These are phyloP conservation scores for Labrus mixtus DNA, from an alignment of 2,113 vertebrate genomes.

Conservation along the genomic window DNA sequence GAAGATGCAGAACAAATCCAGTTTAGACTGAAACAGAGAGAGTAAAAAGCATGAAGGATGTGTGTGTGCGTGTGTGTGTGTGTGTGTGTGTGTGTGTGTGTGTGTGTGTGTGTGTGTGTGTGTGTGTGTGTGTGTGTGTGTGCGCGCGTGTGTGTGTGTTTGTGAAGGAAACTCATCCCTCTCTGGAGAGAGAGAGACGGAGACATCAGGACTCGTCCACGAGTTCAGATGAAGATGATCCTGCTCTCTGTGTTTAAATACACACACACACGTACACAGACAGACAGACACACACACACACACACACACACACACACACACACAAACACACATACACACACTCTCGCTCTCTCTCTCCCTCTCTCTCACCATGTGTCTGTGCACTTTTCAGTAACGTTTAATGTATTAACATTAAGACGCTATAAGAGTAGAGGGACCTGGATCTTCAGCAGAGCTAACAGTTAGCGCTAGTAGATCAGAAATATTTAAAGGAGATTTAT, in stretches of 20 bases:
- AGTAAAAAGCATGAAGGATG: neutral
- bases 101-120: conserved; percentile 14
- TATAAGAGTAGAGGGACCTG: no score
- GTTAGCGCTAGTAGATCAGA: no score
- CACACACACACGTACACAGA: neutral
- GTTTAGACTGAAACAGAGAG: conserved; percentile 14
- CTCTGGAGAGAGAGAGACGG: neutral
- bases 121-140: conserved; percentile 19
- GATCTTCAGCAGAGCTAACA: no score
- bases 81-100: conserved; percentile 10
- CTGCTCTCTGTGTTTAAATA: neutral
- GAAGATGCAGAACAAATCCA: conserved; percentile 32
- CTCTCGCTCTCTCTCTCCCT: no score
- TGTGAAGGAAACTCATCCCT: neutral
- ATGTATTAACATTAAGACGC: no score
- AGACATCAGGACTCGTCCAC: neutral
- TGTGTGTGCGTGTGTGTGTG: neutral
- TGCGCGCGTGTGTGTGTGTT: neutral
- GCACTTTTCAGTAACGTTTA: no score
- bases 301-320: no score
- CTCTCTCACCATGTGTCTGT: no score
- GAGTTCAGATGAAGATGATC: neutral
- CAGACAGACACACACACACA: neutral
- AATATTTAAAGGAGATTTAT: no score
- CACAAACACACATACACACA: no score